Base-by-base conservation (phyloP, 2,888 invertebrate genomes). In the Synergus umbraculus region DNA sequence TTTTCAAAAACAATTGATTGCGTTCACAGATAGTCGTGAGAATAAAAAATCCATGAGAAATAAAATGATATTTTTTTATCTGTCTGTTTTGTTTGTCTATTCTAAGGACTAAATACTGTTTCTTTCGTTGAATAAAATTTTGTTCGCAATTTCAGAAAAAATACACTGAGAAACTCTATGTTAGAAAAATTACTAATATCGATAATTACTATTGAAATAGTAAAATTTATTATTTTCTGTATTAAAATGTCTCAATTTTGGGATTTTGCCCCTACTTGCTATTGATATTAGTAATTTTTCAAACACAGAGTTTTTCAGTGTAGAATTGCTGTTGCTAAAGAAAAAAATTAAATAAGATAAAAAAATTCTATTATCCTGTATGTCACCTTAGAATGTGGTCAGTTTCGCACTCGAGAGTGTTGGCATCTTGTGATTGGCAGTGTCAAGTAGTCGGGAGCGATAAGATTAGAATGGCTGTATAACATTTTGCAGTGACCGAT, bases 351-450 rank as follows among this genome's bases (percentile, higher is more conserved):
- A n/a, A 43, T 43, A 18, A 66, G 41, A 65, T 63, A 13, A 5
- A 63, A 29, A 60, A 4, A 12, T n/a, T 2, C 4, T 29, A 29
- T 63, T 63, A 5, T 12, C 63, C 60, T 46, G 10, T 29, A 41
- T 43, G 43, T 18, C 43, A 18, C 13, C 15, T 67, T n/a, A 73
- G 54, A 73, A 73, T 73, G 73, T 73, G 73, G 49, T 73, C 73
- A 54, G 49, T 73, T 73, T 73, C 37, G 49, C 73, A 73, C 49
- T 73, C 37, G n/a, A 54, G 73, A 73, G 37, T 49, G 73, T 73
- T 73, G 73, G 73, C 73, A 73, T 73, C 73, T 54, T n/a, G 54
- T 73, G 73, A 73, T 73, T 73, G 73, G 73, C 54, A 58, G 73
- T 73, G 73, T 73, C 73, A 73, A 73, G 73, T 73, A 73, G 73